Conservation (phyloP, 2,888 invertebrate genomes). For the Seladonia tumulorum region DNA sequence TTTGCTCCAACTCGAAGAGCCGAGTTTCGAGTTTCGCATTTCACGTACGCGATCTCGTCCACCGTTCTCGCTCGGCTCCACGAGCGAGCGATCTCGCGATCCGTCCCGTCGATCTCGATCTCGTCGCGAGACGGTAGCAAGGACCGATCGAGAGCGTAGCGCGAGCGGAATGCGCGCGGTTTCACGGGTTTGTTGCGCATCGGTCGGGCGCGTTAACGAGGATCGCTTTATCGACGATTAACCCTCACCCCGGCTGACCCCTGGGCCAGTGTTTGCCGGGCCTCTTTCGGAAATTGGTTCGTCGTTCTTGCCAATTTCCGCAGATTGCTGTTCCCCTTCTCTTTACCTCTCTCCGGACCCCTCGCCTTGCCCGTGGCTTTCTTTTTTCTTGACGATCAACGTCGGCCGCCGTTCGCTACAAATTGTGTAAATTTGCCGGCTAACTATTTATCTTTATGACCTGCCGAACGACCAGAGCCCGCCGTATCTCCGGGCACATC, state of each 20-base stretch:
- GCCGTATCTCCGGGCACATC: slow-evolving; percentile 45
- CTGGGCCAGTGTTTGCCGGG: slow-evolving; percentile 79
- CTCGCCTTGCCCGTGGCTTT: slow-evolving; percentile 41
- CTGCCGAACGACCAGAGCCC: slow-evolving; percentile 70
- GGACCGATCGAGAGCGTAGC: slow-evolving; percentile 37
- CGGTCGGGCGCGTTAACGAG: slow-evolving; percentile 81
- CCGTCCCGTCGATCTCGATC: neutral
- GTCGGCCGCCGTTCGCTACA: slow-evolving; percentile 73
- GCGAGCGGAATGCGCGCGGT: slow-evolving; percentile 47
- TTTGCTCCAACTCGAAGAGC: neutral
- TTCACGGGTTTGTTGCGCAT: slow-evolving; percentile 64
- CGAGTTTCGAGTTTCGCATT: neutral
- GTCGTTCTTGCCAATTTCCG: slow-evolving; percentile 81
- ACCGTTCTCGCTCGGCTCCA: neutral
- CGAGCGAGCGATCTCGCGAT: neutral
- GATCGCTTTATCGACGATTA: slow-evolving; percentile 83
- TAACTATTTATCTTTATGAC: slow-evolving; percentile 83
- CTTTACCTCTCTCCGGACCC: slow-evolving; percentile 16
- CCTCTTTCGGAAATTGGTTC: slow-evolving; percentile 81
- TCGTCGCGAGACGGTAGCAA: slow-evolving; percentile 48
- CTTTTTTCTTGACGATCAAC: slow-evolving; percentile 49
- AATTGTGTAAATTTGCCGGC: slow-evolving; percentile 84
- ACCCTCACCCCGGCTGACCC: slow-evolving; percentile 81
- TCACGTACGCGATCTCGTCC: neutral
- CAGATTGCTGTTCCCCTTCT: slow-evolving; percentile 73